These are phyloP conservation scores for Mycetomoellerius zeteki DNA, from an alignment of 1,140 invertebrate species.

Conservation along the genomic window DNA sequence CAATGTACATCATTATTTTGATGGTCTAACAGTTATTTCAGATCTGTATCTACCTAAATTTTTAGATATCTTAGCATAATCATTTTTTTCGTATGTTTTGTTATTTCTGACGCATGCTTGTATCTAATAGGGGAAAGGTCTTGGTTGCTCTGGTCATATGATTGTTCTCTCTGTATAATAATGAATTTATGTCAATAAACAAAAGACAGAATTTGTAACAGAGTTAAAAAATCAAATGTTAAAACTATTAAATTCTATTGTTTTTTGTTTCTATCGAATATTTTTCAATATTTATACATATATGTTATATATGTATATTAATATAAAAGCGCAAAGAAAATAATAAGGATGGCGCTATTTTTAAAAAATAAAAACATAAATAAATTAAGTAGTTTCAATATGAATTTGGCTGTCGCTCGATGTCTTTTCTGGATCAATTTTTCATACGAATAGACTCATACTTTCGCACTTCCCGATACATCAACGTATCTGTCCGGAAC, in stretches of 20 bases:
- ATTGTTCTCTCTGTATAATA: neutral
- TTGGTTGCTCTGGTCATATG: neutral
- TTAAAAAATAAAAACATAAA: neutral
- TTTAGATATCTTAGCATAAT: too few relatives aligned
- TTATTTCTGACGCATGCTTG: neutral
- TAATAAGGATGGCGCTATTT: neutral
- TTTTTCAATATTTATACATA: neutral
- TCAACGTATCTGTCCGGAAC: slow-evolving; percentile 3
- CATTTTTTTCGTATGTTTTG: too few relatives aligned
- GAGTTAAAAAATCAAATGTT: neutral
- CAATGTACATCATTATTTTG: too few relatives aligned
- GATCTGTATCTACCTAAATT: too few relatives aligned
- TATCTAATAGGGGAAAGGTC: neutral
- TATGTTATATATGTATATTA: neutral
- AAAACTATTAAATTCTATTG: neutral
- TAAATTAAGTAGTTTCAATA: neutral
- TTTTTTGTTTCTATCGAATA: neutral
- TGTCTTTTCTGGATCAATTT: neutral
- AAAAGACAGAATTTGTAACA: neutral
- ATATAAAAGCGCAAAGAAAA: neutral
- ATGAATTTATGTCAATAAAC: neutral
- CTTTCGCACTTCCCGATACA: neutral
- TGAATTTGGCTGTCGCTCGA: neutral
- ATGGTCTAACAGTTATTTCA: too few relatives aligned
- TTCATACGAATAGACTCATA: neutral